phyloP scores from a whole-genome alignment of 2,888 invertebrate species.

The Sminthurinus aureus region DNA sequence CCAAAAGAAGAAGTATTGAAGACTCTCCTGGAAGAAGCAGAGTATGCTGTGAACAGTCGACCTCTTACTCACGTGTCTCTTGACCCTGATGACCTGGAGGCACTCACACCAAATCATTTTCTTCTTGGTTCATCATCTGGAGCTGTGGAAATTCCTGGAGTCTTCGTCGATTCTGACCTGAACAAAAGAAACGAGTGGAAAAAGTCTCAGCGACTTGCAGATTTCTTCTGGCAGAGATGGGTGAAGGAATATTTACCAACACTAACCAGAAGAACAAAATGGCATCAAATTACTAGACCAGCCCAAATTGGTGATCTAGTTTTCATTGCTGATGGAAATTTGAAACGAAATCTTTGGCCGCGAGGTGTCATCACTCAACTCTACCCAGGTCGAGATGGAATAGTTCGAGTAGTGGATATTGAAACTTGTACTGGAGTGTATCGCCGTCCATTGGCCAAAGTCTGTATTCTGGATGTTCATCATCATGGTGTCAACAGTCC shows the following conservation, averaged over 20 bases:
- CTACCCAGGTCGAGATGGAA: neutral
- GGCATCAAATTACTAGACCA: constrained; percentile 4
- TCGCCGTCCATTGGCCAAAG: too few relatives aligned
- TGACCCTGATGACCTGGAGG: constrained; percentile 60
- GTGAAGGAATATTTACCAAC: constrained; percentile 46
- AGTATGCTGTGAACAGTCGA: constrained; percentile 56
- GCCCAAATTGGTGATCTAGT: constrained; percentile 34
- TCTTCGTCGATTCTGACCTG: constrained; percentile 15
- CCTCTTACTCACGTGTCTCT: constrained; percentile 60
- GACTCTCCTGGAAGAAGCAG: constrained; percentile 40
- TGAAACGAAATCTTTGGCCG: neutral
- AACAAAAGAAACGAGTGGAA: too few relatives aligned
- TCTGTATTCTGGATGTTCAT: too few relatives aligned
- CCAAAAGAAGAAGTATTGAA: constrained; percentile 37
- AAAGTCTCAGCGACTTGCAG: constrained; percentile 44
- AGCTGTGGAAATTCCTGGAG: constrained; percentile 44
- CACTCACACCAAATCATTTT: constrained; percentile 61
- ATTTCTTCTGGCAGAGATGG: constrained; percentile 53
- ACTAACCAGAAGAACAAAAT: constrained; percentile 42
- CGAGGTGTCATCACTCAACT: neutral
- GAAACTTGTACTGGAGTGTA: neutral
- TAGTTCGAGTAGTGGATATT: neutral
- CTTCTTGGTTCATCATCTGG: constrained; percentile 55
- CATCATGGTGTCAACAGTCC: too few relatives aligned
- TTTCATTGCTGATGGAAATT: constrained; percentile 21